A percentile compares a stretch with the other conserved stretches of the same genome.
phyloP scores from a whole-genome alignment of 2,797 vertebrate genomes.

The Benthosema pterotum region DNA sequence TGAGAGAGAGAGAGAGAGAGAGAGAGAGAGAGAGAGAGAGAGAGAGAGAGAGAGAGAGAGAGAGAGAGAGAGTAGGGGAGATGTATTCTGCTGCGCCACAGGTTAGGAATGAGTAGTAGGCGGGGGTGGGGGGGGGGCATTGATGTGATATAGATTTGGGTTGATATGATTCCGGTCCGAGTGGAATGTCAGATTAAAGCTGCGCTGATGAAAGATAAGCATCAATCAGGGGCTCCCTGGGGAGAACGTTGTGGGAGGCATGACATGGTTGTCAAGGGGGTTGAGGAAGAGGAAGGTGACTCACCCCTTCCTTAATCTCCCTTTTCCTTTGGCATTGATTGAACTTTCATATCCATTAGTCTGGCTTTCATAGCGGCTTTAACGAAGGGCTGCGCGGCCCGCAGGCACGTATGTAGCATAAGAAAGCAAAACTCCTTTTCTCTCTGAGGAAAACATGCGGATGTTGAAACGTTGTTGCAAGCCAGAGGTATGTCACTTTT shows the following conservation, averaged over 20 bases:
- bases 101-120: conserved; percentile 35
- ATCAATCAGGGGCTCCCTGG: conserved; percentile 61
- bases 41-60: too few species aligned
- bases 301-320: conserved; percentile 68
- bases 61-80: too few species aligned
- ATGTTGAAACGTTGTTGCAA: conserved; percentile 13
- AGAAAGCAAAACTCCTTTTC: too few species aligned
- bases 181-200: conserved; percentile 67
- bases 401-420: conserved; percentile 42
- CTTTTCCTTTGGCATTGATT: conserved; percentile 72
- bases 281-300: conserved; percentile 63
- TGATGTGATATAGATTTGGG: conserved; percentile 47
- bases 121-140: too few species aligned
- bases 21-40: too few species aligned
- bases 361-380: conserved; percentile 66
- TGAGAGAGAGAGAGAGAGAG: conserved; percentile 6
- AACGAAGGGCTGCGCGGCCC: conserved; percentile 55
- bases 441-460: conserved; percentile 17
- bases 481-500: too few species aligned
- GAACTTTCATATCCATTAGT: conserved; percentile 79
- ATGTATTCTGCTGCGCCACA: conserved; percentile 42
- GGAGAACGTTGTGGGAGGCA: conserved; percentile 55
- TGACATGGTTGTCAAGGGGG: conserved; percentile 69
- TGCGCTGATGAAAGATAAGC: conserved; percentile 69
- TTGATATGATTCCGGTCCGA: conserved; percentile 59